A percentile compares a stretch with the other conserved stretches of the same genome.
These are phyloP conservation scores for Enteromius viviparus DNA, from an alignment of 2,797 vertebrate genomes.

Conservation along the genomic window DNA sequence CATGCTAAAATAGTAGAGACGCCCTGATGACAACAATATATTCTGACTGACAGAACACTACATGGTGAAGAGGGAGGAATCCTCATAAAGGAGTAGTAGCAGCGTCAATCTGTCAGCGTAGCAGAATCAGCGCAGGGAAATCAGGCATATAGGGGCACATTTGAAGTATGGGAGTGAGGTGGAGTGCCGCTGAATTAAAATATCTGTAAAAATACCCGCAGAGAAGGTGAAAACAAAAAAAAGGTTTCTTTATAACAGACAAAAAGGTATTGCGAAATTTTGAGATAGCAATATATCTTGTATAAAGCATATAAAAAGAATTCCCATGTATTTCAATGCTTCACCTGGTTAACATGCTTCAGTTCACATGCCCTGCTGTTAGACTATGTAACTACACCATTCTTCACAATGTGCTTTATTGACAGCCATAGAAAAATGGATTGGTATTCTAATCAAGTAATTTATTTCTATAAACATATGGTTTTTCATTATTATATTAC, in stretches of 20 bases:
- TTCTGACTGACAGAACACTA: slow-evolving; percentile 35
- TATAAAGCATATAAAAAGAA: background rate
- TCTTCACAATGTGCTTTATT: background rate
- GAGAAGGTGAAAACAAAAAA: slow-evolving; percentile 31
- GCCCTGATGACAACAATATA: slow-evolving; percentile 44
- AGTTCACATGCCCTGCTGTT: background rate
- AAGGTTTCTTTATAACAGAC: background rate
- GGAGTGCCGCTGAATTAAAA: slow-evolving; percentile 52
- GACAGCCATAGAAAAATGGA: background rate
- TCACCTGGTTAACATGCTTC: background rate
- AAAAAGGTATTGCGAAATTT: slow-evolving; percentile 58
- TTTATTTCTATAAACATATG: background rate
- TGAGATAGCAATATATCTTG: slow-evolving; percentile 13
- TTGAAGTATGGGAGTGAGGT: slow-evolving; percentile 45
- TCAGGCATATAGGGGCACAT: slow-evolving; percentile 39
- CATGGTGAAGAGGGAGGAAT: slow-evolving; percentile 36
- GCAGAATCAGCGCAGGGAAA: slow-evolving; percentile 41
- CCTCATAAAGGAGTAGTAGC: slow-evolving; percentile 46
- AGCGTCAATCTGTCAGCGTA: slow-evolving; percentile 38
- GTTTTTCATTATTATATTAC: background rate
- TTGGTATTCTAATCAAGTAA: background rate
- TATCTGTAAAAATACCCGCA: slow-evolving; percentile 56
- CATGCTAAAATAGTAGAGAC: slow-evolving; percentile 42
- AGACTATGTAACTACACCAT: background rate
- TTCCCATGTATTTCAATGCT: background rate